Percentiles rank a stretch among this genome's conserved stretches.
Evolutionary conservation across 1,140 invertebrate genomes (phyloP).

Genomic region (Aphelenchoides fujianensis): DNA sequence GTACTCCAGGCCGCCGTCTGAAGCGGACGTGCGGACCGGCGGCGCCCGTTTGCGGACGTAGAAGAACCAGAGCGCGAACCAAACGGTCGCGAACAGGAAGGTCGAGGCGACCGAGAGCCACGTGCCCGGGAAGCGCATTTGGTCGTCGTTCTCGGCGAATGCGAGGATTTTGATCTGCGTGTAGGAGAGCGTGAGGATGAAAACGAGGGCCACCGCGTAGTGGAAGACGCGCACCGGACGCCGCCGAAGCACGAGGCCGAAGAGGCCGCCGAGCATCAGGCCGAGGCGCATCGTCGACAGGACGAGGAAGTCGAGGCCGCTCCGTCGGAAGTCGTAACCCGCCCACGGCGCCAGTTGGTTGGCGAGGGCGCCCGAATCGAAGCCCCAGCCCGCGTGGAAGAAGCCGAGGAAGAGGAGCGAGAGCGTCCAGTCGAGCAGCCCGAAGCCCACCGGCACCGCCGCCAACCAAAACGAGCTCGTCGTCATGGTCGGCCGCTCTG

Average conservation of each 20-base stretch:
- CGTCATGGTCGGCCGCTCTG: too few species aligned
- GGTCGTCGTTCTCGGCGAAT: constrained; percentile 16
- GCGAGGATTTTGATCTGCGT: neutral
- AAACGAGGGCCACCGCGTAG: neutral
- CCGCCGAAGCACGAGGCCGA: neutral
- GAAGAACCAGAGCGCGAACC: neutral
- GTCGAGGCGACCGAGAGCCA: constrained; percentile 24
- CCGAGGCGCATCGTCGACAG: neutral
- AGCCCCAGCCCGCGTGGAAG: neutral
- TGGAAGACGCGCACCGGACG: neutral
- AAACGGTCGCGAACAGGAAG: neutral
- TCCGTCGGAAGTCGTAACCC: neutral
- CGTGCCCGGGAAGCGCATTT: constrained; percentile 16
- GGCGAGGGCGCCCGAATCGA: neutral
- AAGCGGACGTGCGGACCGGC: constrained; percentile 13
- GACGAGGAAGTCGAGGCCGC: constrained; percentile 16
- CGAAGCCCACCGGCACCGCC: neutral
- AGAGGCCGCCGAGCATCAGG: constrained; percentile 1
- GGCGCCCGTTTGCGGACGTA: constrained; percentile 4
- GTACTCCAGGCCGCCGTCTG: constrained; percentile 11
- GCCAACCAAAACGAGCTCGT: too few species aligned
- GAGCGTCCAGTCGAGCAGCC: neutral
- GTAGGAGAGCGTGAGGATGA: neutral
- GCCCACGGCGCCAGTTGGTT: neutral
- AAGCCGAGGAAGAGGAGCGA: neutral